Base-by-base conservation (phyloP, 1,140 invertebrate genomes). In the Coelopa frigida region DNA sequence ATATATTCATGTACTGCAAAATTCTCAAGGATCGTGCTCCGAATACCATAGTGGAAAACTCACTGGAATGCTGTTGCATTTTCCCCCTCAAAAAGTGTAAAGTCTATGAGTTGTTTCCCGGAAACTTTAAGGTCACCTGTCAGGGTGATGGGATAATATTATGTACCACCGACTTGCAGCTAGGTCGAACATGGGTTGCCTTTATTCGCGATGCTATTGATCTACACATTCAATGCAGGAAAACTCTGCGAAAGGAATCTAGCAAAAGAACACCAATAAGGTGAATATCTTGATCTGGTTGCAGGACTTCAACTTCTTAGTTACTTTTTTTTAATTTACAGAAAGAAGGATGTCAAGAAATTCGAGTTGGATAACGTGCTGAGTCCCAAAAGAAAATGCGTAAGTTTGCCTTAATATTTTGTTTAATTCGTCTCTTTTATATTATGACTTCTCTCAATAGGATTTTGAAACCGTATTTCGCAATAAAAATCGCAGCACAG, bases 1-100 rank as follows among this genome's bases (percentile, higher is more conserved):
- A 77, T 61, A 79, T 75, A 57, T 73, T 83, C 18, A 65, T 82
- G 51, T 80, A 80, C 53, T 81, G 76, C 49, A 80, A 78, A 68
- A 73, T 76, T 36, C 56, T 72, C 41, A 71, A 71, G 51, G 65
- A 68, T 12, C 55, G 64, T 3, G 5, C 52, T 0, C 41, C 55
- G 4, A 61, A 65, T n/a, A 62, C 60, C 0, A 60, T 69, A 18
- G 70, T 73, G 11, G 68, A 71, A 22, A 73, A 72, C 51, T 75
- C 76, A 1, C 49, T 83, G 4, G 75, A 75, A 53, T 74, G 79
- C 46, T 74, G 70, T 44, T 75, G 74, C 49, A 73, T 80, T 39
- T 70, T 82, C 42, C 79, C 80, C 0, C 54, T 82, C 3, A 78
- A 75, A 46, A 81, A 81, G 51, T 81, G 78, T 56, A 75, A 71